These are phyloP conservation scores for Adelognathus sp. DNA, from an alignment of 2,888 invertebrate species.

Conservation along the genomic window DNA sequence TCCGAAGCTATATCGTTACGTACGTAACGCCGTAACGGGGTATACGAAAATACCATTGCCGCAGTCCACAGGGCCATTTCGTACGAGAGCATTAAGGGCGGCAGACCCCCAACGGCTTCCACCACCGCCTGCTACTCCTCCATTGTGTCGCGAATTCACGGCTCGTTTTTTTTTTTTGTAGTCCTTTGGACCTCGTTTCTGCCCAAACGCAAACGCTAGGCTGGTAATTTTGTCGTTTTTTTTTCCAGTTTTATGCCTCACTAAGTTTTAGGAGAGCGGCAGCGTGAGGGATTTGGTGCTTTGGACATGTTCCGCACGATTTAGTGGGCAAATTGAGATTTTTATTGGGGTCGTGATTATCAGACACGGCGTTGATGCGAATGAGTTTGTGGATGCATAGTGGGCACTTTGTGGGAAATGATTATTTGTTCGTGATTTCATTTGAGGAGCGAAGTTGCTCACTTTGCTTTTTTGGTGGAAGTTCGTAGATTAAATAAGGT, in stretches of 20 bases:
- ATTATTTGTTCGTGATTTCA: too few species aligned
- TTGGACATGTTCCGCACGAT: conserved; percentile 14
- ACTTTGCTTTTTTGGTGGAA: too few species aligned
- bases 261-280: conserved; percentile 53
- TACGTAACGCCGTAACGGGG: conserved; percentile 6
- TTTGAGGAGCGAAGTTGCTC: too few species aligned
- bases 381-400: too few species aligned
- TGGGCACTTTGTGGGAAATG: too few species aligned
- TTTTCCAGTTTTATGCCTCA: conserved; percentile 45
- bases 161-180: neutral
- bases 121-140: conserved; percentile 50
- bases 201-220: conserved; percentile 32
- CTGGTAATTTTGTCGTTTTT: conserved; percentile 56
- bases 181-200: conserved; percentile 27
- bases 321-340: neutral
- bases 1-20: conserved; percentile 17
- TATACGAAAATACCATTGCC: conserved; percentile 37
- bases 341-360: too few species aligned
- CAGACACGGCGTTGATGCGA: too few species aligned
- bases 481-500: too few species aligned
- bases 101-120: conserved; percentile 35
- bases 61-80: conserved; percentile 56
- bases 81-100: conserved; percentile 56
- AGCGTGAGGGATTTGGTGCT: conserved; percentile 23
- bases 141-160: conserved; percentile 60